These are phyloP conservation scores for Prostheceraeus crozeri DNA, from an alignment of 2,888 invertebrate genomes.

Conservation along the genomic window DNA sequence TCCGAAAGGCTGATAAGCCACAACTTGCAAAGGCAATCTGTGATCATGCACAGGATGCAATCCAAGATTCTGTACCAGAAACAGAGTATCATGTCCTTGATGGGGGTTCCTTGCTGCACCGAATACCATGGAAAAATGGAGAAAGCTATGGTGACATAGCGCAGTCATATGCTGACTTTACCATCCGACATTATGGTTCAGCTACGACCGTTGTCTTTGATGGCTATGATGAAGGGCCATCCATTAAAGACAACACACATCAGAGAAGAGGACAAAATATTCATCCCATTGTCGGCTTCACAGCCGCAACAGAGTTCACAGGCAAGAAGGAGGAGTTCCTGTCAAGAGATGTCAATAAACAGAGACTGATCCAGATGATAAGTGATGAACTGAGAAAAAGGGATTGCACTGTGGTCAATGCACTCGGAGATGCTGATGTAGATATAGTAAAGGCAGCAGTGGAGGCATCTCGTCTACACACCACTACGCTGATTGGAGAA, in stretches of 20 bases:
- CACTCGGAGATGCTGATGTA: slow-evolving; percentile 36
- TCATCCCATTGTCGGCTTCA: slow-evolving; percentile 33
- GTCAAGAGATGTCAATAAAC: slow-evolving; percentile 36
- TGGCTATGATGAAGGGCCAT: slow-evolving; percentile 34
- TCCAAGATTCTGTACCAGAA: slow-evolving; percentile 5
- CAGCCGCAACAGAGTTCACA: slow-evolving; percentile 34
- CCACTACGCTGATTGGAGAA: slow-evolving; percentile 36
- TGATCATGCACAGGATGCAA: too few relatives aligned
- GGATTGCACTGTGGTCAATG: slow-evolving; percentile 36
- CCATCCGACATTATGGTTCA: slow-evolving; percentile 31
- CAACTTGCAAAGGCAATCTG: too few relatives aligned
- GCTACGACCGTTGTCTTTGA: slow-evolving; percentile 40
- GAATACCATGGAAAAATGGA: slow-evolving; percentile 39
- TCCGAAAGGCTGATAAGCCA: too few relatives aligned
- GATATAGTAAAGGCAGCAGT: slow-evolving; percentile 24
- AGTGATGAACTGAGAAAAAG: slow-evolving; percentile 30
- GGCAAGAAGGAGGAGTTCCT: slow-evolving; percentile 40
- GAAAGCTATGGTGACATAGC: slow-evolving; percentile 37
- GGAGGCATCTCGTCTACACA: not conserved
- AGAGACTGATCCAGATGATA: slow-evolving; percentile 37
- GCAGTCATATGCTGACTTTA: slow-evolving; percentile 30
- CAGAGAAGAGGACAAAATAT: slow-evolving; percentile 26
- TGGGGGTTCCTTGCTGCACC: slow-evolving; percentile 40
- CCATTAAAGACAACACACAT: slow-evolving; percentile 38
- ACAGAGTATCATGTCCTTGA: slow-evolving; percentile 40